Base-by-base conservation (phyloP, 2,888 invertebrate species). In the Sisyra nigra region DNA sequence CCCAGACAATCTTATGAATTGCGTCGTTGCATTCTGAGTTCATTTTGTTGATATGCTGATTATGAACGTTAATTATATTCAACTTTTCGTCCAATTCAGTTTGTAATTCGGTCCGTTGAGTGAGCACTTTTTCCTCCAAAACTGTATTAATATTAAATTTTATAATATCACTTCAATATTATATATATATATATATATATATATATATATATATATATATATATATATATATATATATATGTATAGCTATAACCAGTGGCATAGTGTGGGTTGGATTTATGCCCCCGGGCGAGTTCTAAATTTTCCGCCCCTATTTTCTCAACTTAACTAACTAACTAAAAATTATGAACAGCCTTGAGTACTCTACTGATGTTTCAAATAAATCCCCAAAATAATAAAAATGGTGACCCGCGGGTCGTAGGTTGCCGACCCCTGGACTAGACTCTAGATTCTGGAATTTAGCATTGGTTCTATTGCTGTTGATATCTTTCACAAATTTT, bases 51-150 rank as follows among this genome's bases (percentile, higher is more conserved):
- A 64, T 50, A 33, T 58, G 57, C 2, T 52, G 49, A 44, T 55
- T 52, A 41, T 63, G 51, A 36, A 57, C 57, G 2, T 52, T 48
- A 24, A 67, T 62, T 0, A 53, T 51, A 4, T 55, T 57, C 2
- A 56, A 47, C 47, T 66, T 67, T 35, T 53, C 40, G 2, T 52
- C 47, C 51, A 63, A 55, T 10, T 57, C 54, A 2, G 51, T 45
- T 6, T 63, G 54, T 24, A 63, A 59, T 0, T 50, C 15, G 51
- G 2, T 57, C n/a, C 51, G 58, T 48, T 66, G 64, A 36, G 57
- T 55, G 46, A 57, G 55, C 11, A 65, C 41, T 13, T 49, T 51
- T 8, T 48, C 50, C 14, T 58, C 48, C 13, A 55, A 50, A 40
- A 59, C 66, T 64, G 48, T 44, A 48, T 48, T 46, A 47, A 29